A percentile compares a stretch with the other conserved stretches of the same genome.
Conservation (phyloP, 2,113 vertebrate species). For the Cricetomys ansorgei region DNA sequence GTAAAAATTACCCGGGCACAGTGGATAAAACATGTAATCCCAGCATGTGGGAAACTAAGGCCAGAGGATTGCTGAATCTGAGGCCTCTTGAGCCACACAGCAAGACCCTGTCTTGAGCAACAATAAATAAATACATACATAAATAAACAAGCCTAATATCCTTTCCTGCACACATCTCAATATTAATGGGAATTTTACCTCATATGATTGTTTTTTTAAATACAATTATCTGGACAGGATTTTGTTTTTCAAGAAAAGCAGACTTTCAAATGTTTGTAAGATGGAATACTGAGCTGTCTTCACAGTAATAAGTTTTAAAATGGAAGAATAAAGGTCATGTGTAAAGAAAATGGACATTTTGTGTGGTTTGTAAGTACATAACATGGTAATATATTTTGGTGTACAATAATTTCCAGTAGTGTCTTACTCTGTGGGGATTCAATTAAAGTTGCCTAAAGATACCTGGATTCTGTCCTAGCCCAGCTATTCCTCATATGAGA, state of each 20-base stretch:
- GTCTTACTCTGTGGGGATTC: neutral
- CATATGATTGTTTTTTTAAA: neutral
- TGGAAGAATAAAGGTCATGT: neutral
- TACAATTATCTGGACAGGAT: neutral
- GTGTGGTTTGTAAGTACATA: neutral
- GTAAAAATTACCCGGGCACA: neutral
- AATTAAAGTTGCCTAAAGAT: neutral
- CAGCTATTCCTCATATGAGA: neutral
- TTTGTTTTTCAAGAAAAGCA: constrained; percentile 2
- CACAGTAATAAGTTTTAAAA: neutral
- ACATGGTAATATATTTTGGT: neutral
- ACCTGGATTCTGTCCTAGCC: neutral
- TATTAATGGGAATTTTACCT: neutral
- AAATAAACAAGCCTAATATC: neutral
- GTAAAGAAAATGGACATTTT: neutral
- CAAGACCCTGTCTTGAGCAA: neutral
- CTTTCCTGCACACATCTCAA: neutral
- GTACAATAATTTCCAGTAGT: neutral
- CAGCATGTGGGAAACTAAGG: neutral
- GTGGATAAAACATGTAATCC: neutral
- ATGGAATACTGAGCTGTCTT: neutral
- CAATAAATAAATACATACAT: neutral
- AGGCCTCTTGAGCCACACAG: neutral
- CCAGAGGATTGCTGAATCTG: too few species aligned
- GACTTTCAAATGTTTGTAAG: neutral